A percentile compares a stretch with the other conserved stretches of the same genome.
Evolutionary conservation across 2,113 vertebrate species (phyloP).

Genomic region (Coptodon bakossiorum): DNA sequence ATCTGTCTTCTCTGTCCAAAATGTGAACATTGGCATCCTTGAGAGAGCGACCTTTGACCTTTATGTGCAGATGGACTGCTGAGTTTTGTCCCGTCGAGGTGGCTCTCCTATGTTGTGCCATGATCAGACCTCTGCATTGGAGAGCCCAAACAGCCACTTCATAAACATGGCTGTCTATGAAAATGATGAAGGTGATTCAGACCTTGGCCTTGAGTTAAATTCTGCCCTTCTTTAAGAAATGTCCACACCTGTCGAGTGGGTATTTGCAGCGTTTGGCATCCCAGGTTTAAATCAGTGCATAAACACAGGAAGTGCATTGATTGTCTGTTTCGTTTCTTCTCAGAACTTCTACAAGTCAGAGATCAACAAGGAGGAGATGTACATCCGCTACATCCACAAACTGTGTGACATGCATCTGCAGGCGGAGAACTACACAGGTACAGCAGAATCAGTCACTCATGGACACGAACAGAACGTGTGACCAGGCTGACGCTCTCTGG

Average conservation of each 20-base stretch:
- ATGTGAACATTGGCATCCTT: not conserved
- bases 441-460: not conserved
- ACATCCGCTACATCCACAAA: conserved; percentile 98
- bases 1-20: not conserved
- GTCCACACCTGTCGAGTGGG: not conserved
- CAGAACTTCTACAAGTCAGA: conserved; percentile 99
- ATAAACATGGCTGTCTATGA: not conserved
- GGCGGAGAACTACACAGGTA: conserved; percentile 94
- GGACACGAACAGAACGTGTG: not conserved
- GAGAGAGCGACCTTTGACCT: not conserved
- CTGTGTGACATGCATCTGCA: conserved; percentile 97
- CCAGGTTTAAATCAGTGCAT: not conserved
- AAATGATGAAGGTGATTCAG: not conserved
- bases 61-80: not conserved
- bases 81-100: not conserved
- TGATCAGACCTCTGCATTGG: not conserved
- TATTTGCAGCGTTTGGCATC: not conserved
- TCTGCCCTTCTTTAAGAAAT: not conserved
- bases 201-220: not conserved
- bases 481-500: not conserved
- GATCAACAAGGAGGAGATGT: conserved; percentile 99
- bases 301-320: not conserved
- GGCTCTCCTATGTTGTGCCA: not conserved
- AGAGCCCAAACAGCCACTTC: not conserved
- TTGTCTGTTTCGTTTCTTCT: not conserved